phyloP scores from a whole-genome alignment of 2,113 vertebrate species.

The Phainopepla nitens region DNA sequence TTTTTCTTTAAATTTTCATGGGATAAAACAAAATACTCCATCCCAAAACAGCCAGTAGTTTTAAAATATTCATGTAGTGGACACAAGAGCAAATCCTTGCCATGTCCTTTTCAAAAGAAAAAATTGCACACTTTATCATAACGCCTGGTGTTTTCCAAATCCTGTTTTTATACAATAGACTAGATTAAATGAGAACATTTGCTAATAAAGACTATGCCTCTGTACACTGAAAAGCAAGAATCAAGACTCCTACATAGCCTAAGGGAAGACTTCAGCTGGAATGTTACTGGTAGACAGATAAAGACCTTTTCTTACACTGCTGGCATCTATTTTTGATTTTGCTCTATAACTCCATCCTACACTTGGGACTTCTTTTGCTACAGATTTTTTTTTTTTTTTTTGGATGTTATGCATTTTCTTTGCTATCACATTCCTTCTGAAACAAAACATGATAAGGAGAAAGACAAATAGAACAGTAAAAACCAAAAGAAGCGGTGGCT shows the following conservation, averaged over 20 bases:
- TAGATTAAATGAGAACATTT: neutral
- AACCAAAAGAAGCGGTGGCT: neutral
- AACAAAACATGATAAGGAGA: neutral
- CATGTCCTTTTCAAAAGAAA: neutral
- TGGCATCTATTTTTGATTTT: neutral
- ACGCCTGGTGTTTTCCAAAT: neutral
- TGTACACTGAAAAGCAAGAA: neutral
- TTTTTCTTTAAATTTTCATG: neutral
- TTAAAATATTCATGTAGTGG: neutral
- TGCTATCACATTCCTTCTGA: neutral
- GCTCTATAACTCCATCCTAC: neutral
- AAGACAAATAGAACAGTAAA: neutral
- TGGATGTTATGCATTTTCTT: neutral
- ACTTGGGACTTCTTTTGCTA: neutral
- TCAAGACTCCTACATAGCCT: neutral
- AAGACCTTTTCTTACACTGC: neutral
- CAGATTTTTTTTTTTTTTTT: neutral
- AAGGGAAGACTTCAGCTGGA: neutral
- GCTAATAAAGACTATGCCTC: neutral
- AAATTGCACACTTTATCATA: neutral
- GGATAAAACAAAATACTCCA: neutral
- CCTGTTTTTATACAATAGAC: neutral
- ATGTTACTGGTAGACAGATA: neutral
- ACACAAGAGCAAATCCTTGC: neutral
- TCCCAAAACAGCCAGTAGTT: neutral